phyloP scores from a whole-genome alignment of 1,140 invertebrate species.

The Philaenus spumarius region DNA sequence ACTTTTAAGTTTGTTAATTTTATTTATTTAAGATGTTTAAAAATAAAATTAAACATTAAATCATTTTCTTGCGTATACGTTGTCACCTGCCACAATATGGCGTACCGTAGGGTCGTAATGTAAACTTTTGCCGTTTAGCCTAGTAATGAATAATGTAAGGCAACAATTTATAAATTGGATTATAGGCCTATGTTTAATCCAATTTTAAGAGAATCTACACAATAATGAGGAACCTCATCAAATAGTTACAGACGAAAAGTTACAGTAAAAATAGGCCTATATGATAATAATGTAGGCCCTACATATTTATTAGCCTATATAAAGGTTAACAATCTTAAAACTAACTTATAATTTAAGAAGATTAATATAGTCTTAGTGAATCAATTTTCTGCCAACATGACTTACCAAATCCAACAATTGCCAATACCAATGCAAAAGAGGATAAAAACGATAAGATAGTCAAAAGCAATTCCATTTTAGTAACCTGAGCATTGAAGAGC shows the following conservation, averaged over 20 bases:
- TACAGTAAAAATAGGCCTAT: not conserved
- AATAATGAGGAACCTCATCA: not conserved
- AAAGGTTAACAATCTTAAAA: not conserved
- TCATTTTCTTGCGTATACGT: no score
- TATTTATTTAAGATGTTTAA: no score
- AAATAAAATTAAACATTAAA: no score
- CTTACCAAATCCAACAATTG: conserved; percentile 15
- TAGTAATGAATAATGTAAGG: no score
- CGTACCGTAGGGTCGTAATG: no score
- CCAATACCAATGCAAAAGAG: conserved; percentile 12
- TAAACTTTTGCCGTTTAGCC: no score
- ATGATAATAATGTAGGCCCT: not conserved
- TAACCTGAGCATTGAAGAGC: no score
- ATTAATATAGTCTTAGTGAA: not conserved
- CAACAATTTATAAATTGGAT: no score
- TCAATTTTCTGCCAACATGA: not conserved
- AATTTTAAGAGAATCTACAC: not conserved
- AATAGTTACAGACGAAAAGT: not conserved
- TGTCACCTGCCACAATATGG: no score
- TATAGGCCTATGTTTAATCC: no score
- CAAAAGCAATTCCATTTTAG: conserved; percentile 1
- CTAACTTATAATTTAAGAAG: not conserved
- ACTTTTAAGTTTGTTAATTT: no score
- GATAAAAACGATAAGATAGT: conserved; percentile 15
- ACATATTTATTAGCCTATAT: not conserved